Percentiles rank a stretch among this genome's conserved stretches.
Evolutionary conservation across 2,113 vertebrate species (phyloP).

Genomic region (Pseudonaja textilis): DNA sequence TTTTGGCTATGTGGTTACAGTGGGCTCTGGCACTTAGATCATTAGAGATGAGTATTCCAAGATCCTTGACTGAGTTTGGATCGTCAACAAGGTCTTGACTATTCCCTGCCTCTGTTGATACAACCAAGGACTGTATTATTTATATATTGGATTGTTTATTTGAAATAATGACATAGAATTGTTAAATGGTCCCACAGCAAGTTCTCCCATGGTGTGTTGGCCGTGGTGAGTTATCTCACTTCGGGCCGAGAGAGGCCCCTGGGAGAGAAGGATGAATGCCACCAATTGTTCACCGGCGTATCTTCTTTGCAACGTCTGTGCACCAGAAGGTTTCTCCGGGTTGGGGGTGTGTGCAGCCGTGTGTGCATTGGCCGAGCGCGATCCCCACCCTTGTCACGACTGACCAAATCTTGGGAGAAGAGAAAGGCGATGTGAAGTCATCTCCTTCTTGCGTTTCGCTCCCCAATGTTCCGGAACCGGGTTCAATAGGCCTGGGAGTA

Average conservation of each 20-base stretch:
- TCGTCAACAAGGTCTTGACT: no score
- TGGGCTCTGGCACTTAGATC: no score
- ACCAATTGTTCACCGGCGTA: not conserved
- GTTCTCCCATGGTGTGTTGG: no score
- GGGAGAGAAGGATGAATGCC: not conserved
- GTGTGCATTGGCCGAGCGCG: not conserved
- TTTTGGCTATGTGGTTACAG: no score
- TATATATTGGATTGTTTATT: no score
- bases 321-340: not conserved
- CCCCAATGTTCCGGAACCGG: not conserved
- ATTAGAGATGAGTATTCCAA: no score
- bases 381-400: not conserved
- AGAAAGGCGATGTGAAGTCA: not conserved
- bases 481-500: not conserved
- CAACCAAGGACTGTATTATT: no score
- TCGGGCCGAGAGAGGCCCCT: not conserved
- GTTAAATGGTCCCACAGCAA: no score
- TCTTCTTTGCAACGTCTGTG: not conserved
- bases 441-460: not conserved
- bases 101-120: no score
- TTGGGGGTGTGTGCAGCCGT: not conserved
- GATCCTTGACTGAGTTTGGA: no score
- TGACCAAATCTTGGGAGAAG: not conserved
- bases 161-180: no score
- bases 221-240: no score